Conservation (phyloP, 2,888 invertebrate species). For the Ormyrus rosae region DNA sequence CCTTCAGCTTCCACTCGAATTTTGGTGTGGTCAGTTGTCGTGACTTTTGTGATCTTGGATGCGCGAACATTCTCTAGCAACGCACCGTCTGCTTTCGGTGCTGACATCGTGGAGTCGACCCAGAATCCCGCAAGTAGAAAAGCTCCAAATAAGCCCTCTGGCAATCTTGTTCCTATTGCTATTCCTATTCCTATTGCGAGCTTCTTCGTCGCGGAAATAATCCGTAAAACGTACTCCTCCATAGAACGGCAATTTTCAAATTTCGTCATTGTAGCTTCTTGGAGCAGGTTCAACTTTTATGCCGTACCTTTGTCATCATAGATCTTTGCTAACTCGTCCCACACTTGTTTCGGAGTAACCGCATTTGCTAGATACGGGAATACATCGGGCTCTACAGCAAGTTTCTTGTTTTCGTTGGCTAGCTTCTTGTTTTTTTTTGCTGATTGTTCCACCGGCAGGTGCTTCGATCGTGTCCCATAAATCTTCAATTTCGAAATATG, state of each 20-base stretch:
- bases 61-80: too few relatives aligned
- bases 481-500: slow-evolving; percentile 33
- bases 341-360: slow-evolving; percentile 57
- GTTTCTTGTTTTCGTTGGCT: too few relatives aligned
- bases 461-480: slow-evolving; percentile 34
- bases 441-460: neutral
- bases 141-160: too few relatives aligned
- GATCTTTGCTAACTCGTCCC: slow-evolving; percentile 55
- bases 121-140: too few relatives aligned
- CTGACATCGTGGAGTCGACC: too few relatives aligned
- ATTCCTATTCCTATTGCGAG: too few relatives aligned
- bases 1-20: too few relatives aligned
- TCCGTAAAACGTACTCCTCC: slow-evolving; percentile 11
- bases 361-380: slow-evolving; percentile 59
- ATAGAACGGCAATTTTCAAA: slow-evolving; percentile 6
- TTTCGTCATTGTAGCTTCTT: neutral
- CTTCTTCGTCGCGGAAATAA: slow-evolving; percentile 1
- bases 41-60: too few relatives aligned
- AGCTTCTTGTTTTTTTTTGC: slow-evolving; percentile 24
- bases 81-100: too few relatives aligned
- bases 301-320: slow-evolving; percentile 50
- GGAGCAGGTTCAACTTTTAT: neutral
- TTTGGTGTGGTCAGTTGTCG: too few relatives aligned
- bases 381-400: slow-evolving; percentile 58
- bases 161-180: too few relatives aligned